These are phyloP conservation scores for Drosophila saltans DNA, from an alignment of 1,140 invertebrate genomes.

Conservation along the genomic window DNA sequence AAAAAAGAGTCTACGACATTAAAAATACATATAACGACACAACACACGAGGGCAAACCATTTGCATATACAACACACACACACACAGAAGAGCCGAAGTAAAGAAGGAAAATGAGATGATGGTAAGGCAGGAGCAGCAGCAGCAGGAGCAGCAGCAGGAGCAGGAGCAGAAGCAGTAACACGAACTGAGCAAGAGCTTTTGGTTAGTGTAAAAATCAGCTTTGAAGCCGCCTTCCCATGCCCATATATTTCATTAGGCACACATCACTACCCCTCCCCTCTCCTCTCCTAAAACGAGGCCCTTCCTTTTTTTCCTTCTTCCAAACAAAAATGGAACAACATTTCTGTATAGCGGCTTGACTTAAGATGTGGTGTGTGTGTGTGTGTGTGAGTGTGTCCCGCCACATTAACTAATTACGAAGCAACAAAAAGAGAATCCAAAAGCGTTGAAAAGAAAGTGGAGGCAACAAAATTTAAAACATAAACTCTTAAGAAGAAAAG, in stretches of 20 bases:
- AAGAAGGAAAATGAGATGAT: not conserved
- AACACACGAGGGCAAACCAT: conserved; percentile 38
- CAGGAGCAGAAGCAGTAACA: not conserved
- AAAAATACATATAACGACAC: conserved; percentile 53
- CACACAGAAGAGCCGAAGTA: not conserved
- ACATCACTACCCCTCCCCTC: not conserved
- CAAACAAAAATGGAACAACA: not conserved
- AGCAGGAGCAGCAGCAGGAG: not conserved
- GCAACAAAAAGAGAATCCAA: conserved; percentile 25
- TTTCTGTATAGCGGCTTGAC: not conserved
- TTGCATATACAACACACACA: conserved; percentile 28
- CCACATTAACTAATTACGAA: conserved; percentile 75
- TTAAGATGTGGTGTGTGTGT: conserved; percentile 3
- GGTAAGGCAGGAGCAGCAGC: not conserved
- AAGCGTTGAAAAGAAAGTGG: not conserved
- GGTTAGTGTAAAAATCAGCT: conserved; percentile 51
- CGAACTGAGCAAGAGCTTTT: not conserved
- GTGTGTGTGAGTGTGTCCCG: conserved; percentile 46
- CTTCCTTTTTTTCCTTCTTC: not conserved
- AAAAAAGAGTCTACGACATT: conserved; percentile 41
- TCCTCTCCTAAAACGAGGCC: conserved; percentile 14
- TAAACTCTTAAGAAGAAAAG: not conserved
- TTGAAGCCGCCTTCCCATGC: conserved; percentile 41
- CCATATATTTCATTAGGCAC: conserved; percentile 58
- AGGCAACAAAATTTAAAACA: conserved; percentile 9